A percentile compares a stretch with the other conserved stretches of the same genome.
phyloP scores from a whole-genome alignment of 1,140 invertebrate species.

The Dysdera silvatica region DNA sequence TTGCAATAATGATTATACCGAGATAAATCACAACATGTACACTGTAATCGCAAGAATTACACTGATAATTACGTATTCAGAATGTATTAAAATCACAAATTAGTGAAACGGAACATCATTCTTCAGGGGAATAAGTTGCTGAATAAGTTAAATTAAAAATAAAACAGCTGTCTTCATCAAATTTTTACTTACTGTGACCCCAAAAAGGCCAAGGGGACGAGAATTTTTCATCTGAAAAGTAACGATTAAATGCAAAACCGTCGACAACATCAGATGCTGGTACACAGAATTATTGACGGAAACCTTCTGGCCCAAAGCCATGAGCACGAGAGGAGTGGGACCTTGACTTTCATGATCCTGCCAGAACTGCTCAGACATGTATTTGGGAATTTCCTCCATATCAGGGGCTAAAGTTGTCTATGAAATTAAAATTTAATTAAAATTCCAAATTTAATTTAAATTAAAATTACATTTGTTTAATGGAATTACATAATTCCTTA shows the following conservation, averaged over 20 bases:
- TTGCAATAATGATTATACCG: too few species aligned
- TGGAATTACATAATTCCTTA: conserved; percentile 14
- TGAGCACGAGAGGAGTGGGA: conserved; percentile 56
- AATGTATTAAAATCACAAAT: too few species aligned
- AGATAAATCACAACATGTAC: too few species aligned
- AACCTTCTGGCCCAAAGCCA: conserved; percentile 64
- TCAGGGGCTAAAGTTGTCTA: conserved; percentile 14
- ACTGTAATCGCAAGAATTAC: too few species aligned
- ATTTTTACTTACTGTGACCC: conserved; percentile 53
- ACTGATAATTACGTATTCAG: too few species aligned
- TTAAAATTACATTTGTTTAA: background rate
- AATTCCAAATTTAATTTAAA: background rate
- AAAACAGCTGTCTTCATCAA: conserved; percentile 21
- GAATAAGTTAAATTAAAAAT: background rate
- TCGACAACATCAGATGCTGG: conserved; percentile 66
- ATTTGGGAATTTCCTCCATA: conserved; percentile 43
- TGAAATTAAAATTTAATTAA: background rate
- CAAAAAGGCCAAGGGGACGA: conserved; percentile 66
- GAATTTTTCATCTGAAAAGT: conserved; percentile 65
- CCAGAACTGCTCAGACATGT: conserved; percentile 46
- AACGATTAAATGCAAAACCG: conserved; percentile 66
- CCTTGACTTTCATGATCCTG: conserved; percentile 37
- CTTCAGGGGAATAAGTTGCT: too few species aligned
- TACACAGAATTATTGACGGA: conserved; percentile 66
- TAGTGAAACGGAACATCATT: too few species aligned